Evolutionary conservation across 1,140 invertebrate genomes (phyloP), one percentile per base, ranked within the genome.

Genomic region (Sitophilus oryzae): DNA sequence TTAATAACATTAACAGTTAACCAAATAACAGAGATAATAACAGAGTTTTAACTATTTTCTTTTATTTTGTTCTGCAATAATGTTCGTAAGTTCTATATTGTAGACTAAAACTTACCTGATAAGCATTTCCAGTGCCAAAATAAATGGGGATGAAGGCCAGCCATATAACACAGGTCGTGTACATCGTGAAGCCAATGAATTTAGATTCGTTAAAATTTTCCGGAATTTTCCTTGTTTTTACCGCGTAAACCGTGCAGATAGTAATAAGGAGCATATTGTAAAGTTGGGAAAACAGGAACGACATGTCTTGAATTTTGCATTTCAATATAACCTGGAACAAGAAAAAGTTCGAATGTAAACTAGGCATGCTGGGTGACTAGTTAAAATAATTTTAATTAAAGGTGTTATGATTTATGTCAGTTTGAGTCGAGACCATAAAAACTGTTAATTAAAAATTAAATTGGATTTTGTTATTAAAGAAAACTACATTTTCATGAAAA

Each of bases 191-290:
- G 9, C 85, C 81, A 56, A 84, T 83, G 66, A 82, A 82, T 66
- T 84, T 84, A 25, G 81, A 81, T 67, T 84, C 82, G 72, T 88
- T 88, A 70, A 88, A 88, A 58, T 87, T 87, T 63, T 86, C 85
- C 0, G 85, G 85, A 15, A 87, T 80, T 64, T 86, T 88, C 35
- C 86, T 71, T 0, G 85, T 88, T 64, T 86, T 86, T 19, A 88
- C 80, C 2, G 85, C 86, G 66, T 88, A 88, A 5, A 84, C 71
- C 0, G 86, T 89, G 59, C 85, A 88, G 35, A 87, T 74, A 2
- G 83, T 70, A 48, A 88, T 82, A 2, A 90, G 77, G 14, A 86
- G 63, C 66, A 88, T 87, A 63, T 88, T 89, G 73, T 88, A 91
- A 10, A 76, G 56, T 57, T 77, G 78, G 0, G 86, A 86, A 43